Base-by-base conservation (phyloP, 2,888 invertebrate genomes). In the Gasteruption jaculator region DNA sequence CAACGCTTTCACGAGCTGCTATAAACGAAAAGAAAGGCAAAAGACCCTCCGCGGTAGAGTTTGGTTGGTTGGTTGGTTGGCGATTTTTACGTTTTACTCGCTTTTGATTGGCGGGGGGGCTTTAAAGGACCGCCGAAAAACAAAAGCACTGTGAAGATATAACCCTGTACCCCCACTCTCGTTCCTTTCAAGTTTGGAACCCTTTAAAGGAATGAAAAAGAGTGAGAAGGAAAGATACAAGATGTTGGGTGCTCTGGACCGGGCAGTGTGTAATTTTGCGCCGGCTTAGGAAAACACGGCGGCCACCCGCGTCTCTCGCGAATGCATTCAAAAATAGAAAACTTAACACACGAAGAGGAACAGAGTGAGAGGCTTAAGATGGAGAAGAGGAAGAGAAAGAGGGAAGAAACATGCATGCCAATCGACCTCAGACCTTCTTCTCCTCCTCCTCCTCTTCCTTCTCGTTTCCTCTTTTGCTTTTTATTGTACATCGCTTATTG, bases 261-360 rank as follows among this genome's bases (percentile, higher is more conserved):
- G 57, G 59, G 60, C 65, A 66, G 68, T 67, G 69, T 69, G 69
- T 69, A 69, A 69, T 69, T 68, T 69, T 69, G 67, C 68, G 67
- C 68, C 63, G 67, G 63, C 69, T 69, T 69, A 69, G 67, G 67
- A 68, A 68, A 69, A 67, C 67, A 68, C 68, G 64, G 50, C 60
- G 68, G 67, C 69, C 69, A 68, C 69, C 69, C 69, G 68, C 68
- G 65, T 63, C 61, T 61, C 67, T 61, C 61, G 60, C 60, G 60
- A 65, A 61, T 62, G 58, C 56, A 64, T 67, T 68, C 63, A 63
- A 65, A 69, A 69, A 67, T 67, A 66, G 65, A 65, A 56, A 56
- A 52, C 54, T 50, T 48, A 53, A 40, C 44, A 46, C 45, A 41
- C 42, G 45, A 34, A 38, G 34, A 37, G 26, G 36, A 20, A 19